A percentile compares a stretch with the other conserved stretches of the same genome.
These are phyloP conservation scores for Brenthis daphne DNA, from an alignment of 2,888 invertebrate species.

Conservation along the genomic window DNA sequence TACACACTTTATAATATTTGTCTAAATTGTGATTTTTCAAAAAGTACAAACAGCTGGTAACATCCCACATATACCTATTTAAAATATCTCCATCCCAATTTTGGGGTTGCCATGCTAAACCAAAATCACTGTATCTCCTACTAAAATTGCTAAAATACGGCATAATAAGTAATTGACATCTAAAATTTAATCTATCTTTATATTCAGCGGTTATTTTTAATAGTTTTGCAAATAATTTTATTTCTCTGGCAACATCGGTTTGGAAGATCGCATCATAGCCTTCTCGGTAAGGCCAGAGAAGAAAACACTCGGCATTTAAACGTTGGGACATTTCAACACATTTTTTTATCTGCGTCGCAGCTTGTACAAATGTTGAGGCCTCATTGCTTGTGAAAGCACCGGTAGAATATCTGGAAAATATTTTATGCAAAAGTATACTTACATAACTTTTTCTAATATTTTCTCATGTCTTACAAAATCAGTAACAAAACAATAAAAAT, in stretches of 20 bases:
- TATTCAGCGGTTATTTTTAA: conserved; percentile 84
- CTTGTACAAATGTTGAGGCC: conserved; percentile 80
- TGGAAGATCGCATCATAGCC: conserved; percentile 83
- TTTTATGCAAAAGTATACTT: background rate
- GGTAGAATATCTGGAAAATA: conserved; percentile 74
- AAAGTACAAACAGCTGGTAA: conserved; percentile 84
- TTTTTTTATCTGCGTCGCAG: conserved; percentile 84
- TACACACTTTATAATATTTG: conserved; percentile 83
- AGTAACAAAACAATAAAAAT: too few relatives aligned
- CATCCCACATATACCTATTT: conserved; percentile 84
- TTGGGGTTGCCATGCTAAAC: conserved; percentile 49
- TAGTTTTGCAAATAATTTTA: conserved; percentile 83
- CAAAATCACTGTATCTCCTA: conserved; percentile 39
- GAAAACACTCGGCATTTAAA: conserved; percentile 83
- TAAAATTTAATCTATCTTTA: conserved; percentile 83
- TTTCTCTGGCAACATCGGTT: conserved; percentile 82
- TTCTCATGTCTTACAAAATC: too few relatives aligned
- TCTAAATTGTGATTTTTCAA: conserved; percentile 83
- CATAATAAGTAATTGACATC: conserved; percentile 83
- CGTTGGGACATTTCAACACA: conserved; percentile 84
- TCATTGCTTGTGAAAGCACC: conserved; percentile 84
- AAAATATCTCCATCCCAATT: conserved; percentile 64
- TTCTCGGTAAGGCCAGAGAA: conserved; percentile 84
- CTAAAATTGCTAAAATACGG: conserved; percentile 60
- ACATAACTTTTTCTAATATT: background rate